Evolutionary conservation across 2,888 invertebrate species (phyloP), one percentile per base, ranked within the genome.

Genomic region (Limnephilus lunatus): DNA sequence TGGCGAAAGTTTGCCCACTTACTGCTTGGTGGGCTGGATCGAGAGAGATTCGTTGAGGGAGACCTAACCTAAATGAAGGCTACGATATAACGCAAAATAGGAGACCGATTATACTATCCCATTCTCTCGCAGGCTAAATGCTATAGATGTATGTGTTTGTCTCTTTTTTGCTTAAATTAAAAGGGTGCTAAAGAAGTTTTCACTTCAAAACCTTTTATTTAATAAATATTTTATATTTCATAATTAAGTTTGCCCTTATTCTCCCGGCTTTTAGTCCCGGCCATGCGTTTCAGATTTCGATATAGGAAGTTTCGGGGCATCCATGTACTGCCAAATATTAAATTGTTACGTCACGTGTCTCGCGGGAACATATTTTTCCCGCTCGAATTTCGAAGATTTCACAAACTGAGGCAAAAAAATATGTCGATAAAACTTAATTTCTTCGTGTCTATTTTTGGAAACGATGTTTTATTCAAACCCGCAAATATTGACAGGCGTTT

Each of bases 271-370:
- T n/a, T n/a, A 11, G 11, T 25, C 35, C 25, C 39, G 35, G 25
- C 83, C 83, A n/a, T 83, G 83, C 83, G 83, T 83, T 83, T 32
- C 83, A 83, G 83, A 83, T 35, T 32, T 83, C 35, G 83, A 39
- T 19, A 83, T 32, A 83, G 35, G 25, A 83, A 83, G 35, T 83
- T 83, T 83, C 19, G 83, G 25, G 3, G 25, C 35, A 32, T 35
- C 83, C 83, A 25, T 83, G 83, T 83, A 83, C 83, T 35, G 83
- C 83, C 83, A 39, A 39, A 83, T 83, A 83, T 83, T 83, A 83
- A 83, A 83, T 39, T 35, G 32, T 35, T 19, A 35, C 83, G 39
- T 83, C 83, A 83, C 39, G 83, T 35, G 83, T 39, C 83, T 35
- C 83, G 25, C 4, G 19, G 39, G 83, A 32, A 39, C 39, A 83